A percentile compares a stretch with the other conserved stretches of the same genome.
These are phyloP conservation scores for Pangasius mekongensis DNA, from an alignment of 2,797 vertebrate species.

Conservation along the genomic window DNA sequence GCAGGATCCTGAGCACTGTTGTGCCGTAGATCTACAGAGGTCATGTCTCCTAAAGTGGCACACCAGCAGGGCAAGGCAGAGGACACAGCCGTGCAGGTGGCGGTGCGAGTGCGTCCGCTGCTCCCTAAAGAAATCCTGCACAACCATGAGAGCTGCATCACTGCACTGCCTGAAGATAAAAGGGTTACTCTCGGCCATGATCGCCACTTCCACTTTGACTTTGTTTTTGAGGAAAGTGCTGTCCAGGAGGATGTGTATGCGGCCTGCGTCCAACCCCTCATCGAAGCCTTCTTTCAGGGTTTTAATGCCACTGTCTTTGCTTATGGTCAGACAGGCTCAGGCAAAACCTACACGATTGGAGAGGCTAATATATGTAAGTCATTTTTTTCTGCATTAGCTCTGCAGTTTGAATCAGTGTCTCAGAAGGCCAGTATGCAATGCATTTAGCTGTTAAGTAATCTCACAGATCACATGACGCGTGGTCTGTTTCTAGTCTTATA, in stretches of 20 bases:
- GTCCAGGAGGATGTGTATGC: conserved; percentile 88
- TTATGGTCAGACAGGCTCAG: conserved; percentile 95
- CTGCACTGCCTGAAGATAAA: conserved; percentile 72
- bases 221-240: conserved; percentile 82
- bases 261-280: conserved; percentile 86
- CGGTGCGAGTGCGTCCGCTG: conserved; percentile 87
- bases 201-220: conserved; percentile 86
- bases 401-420: neutral
- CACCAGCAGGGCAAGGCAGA: conserved; percentile 71
- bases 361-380: conserved; percentile 93
- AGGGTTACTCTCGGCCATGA: conserved; percentile 85
- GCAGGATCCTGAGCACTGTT: conserved; percentile 55
- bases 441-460: neutral
- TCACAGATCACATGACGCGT: neutral
- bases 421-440: neutral
- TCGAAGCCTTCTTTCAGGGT: conserved; percentile 92
- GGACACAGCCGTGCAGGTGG: conserved; percentile 85
- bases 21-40: conserved; percentile 49
- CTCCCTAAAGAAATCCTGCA: conserved; percentile 89
- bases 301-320: conserved; percentile 95
- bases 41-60: conserved; percentile 80
- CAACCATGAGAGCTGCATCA: conserved; percentile 88
- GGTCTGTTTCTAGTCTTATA: neutral
- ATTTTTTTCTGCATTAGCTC: neutral
- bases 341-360: conserved; percentile 96